Evolutionary conservation across 2,888 invertebrate genomes (phyloP), one percentile per base, ranked within the genome.

Genomic region (Esperia sulphurella): DNA sequence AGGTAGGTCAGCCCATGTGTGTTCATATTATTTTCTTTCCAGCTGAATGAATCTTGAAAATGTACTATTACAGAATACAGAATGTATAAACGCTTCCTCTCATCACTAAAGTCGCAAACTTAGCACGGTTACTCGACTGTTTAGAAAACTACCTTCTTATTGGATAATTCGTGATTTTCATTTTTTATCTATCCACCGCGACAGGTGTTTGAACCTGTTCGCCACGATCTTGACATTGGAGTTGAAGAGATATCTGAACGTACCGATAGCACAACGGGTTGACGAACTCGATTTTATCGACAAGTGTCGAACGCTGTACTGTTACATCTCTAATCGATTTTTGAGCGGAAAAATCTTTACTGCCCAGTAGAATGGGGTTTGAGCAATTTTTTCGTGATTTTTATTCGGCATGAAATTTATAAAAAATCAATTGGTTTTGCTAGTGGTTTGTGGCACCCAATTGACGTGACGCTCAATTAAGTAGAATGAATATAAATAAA

Each of bases 121-220:
- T 48, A 53, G 51, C 50, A 56, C 64, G 61, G 66, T 57, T 70
- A 62, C 63, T 60, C 67, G 71, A 78, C 42, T 46, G 35, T 43
- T 52, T 43, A 50, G 79, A 76, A 81, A 82, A 79, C 71, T 67
- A 70, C 67, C 69, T 79, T 84, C 83, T 81, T 82, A 83, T 84
- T 86, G 84, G 83, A 79, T 85, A 84, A 86, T 85, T 88, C 84
- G 85, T 86, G 86, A 83, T 85, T 85, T 84, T 73, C 64, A 75
- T 76, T 80, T 79, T 82, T 71, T 66, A 53, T 54, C 52, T 41
- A 51, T 29, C 55, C 58, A 59, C 53, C 52, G 57, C 64, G 66
- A 72, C 88, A 88, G 88, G 88, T 88, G 85, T 64, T 82, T 83
- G 83, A 75, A 86, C 84, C 80, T 81, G 79, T 66, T 63, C 63